Evolutionary conservation across 1,140 invertebrate genomes (phyloP), one percentile per base, ranked within the genome.

Genomic region (Zaprionus nigranus): DNA sequence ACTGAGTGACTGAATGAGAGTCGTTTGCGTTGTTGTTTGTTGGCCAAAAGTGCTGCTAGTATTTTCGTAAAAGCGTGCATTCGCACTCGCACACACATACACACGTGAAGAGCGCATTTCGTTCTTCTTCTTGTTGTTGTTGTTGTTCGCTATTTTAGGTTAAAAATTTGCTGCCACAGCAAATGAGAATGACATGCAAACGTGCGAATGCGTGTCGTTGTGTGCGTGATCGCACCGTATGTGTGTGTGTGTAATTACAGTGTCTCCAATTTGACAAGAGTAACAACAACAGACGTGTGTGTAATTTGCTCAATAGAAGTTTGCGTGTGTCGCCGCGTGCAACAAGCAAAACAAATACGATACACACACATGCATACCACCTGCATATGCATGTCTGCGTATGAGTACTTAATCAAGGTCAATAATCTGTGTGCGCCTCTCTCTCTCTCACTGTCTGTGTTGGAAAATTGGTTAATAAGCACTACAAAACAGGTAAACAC

Each of bases 21-120:
- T 4, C 30, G 40, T 17, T n/a, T 46, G 74, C 24, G 24, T 24
- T 66, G 68, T 90, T 88, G 84, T 90, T 88, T 90, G 72, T 88
- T 90, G 72, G 68, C 63, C 70, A 70, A 88, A 86, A 88, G 86
- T 90, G 85, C 85, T 85, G 85, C 85, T 85, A 88, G 72, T 78
- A 75, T 69, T 71, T 28, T 46, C 38, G 15, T n/a, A 58, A 66
- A 38, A 54, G 67, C 77, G 69, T 83, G 84, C 83, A 64, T 70
- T 84, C 73, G 69, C 68, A 78, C 79, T 69, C 17, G 51, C 36
- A 40, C 15, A 64, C 12, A 57, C 12, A 57, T 15, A 49, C 15
- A n/a, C 28, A n/a, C n/a, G 26, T 28, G n/a, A 15, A n/a, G 49
- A 68, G 53, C 34, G 67, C 24, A 36, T 46, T 53, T 71, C 59